Evolutionary conservation across 2,113 vertebrate species (phyloP).

Genomic region (Tachycineta bicolor): DNA sequence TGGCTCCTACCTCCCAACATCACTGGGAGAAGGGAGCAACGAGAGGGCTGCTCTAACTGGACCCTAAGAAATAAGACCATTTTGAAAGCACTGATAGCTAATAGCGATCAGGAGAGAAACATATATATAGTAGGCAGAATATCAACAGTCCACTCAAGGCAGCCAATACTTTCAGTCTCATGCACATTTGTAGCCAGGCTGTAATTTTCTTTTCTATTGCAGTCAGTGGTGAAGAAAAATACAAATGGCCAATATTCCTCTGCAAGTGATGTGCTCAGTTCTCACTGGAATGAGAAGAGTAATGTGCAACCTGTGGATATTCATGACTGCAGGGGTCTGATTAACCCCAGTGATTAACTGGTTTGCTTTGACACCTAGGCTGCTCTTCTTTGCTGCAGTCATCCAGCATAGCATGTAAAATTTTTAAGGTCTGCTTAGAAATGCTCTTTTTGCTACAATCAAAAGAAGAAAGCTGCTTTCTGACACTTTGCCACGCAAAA

Average conservation of each 20-base stretch:
- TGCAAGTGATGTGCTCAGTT: not conserved
- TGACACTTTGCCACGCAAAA: not conserved
- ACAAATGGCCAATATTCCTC: not conserved
- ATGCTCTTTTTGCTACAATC: not conserved
- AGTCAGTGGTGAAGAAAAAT: slow-evolving; percentile 2
- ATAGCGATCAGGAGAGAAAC: not conserved
- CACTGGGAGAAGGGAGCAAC: not conserved
- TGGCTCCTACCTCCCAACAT: not conserved
- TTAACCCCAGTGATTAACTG: not conserved
- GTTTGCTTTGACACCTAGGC: not conserved
- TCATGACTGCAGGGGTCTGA: not conserved
- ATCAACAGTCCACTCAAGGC: not conserved
- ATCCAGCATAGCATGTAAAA: not conserved
- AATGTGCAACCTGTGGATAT: not conserved
- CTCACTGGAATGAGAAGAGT: not conserved
- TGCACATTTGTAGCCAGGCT: not conserved
- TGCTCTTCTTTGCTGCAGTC: not conserved
- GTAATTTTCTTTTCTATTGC: not conserved
- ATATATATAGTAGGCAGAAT: not conserved
- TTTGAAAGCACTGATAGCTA: not conserved
- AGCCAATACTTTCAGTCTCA: not conserved
- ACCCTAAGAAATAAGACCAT: not conserved
- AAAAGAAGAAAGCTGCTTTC: not conserved
- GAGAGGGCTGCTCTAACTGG: not conserved
- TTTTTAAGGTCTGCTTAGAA: not conserved